Percentiles rank a stretch among this genome's conserved stretches.
Evolutionary conservation across 2,888 invertebrate genomes (phyloP).

Genomic region (Lithophane leautieri): DNA sequence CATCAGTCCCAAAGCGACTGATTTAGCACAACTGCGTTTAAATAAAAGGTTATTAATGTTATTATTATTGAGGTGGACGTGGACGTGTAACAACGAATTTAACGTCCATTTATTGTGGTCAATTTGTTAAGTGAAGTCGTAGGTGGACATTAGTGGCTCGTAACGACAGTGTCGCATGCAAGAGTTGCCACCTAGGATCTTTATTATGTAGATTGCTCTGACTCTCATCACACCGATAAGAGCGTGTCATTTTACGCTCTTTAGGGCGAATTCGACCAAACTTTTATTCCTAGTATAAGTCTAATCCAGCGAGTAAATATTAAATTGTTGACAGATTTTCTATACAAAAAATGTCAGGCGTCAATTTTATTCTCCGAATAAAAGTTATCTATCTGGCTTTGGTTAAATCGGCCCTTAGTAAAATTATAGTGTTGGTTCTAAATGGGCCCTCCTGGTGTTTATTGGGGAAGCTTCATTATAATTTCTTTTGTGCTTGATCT

Average conservation of each 20-base stretch:
- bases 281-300: too few relatives aligned
- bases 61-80: conserved; percentile 50
- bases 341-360: too few relatives aligned
- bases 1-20: conserved; percentile 21
- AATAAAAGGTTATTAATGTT: conserved; percentile 53
- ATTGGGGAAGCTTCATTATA: not conserved
- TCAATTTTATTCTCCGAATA: too few relatives aligned
- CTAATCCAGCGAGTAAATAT: too few relatives aligned
- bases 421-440: conserved; percentile 3
- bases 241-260: conserved; percentile 16
- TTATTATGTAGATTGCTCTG: conserved; percentile 73
- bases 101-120: conserved; percentile 75
- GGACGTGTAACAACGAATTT: conserved; percentile 52
- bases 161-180: conserved; percentile 86
- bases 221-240: conserved; percentile 57
- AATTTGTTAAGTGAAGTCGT: conserved; percentile 85
- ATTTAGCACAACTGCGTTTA: conserved; percentile 33
- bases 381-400: too few relatives aligned
- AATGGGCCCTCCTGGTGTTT: not conserved
- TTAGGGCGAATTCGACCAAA: too few relatives aligned
- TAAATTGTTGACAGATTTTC: too few relatives aligned
- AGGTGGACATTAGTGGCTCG: conserved; percentile 78
- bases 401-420: too few relatives aligned
- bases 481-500: not conserved
- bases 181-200: conserved; percentile 71